A percentile compares a stretch with the other conserved stretches of the same genome.
Evolutionary conservation across 2,888 invertebrate genomes (phyloP).

Genomic region (Chelonus formosanus): DNA sequence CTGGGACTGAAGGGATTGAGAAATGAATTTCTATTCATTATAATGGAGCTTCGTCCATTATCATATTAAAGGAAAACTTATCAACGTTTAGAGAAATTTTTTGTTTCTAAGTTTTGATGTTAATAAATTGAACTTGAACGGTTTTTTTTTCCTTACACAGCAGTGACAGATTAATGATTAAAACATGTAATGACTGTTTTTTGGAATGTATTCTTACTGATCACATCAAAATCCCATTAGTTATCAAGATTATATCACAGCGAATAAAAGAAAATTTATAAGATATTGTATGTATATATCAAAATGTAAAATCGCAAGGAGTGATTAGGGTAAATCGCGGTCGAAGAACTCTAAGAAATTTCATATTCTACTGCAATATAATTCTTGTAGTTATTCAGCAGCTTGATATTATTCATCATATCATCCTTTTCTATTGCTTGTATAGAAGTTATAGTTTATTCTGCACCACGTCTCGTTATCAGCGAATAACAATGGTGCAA

Average conservation of each 20-base stretch:
- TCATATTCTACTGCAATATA: conserved; percentile 3
- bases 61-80: no score
- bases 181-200: no score
- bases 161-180: no score
- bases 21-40: no score
- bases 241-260: neutral
- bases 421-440: neutral
- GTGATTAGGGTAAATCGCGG: conserved; percentile 6
- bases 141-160: no score
- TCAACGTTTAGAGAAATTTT: no score
- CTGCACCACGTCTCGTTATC: conserved; percentile 8
- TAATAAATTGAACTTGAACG: no score
- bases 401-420: neutral
- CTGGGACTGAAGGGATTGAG: no score
- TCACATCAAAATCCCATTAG: neutral
- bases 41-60: no score
- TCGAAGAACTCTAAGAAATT: conserved; percentile 9
- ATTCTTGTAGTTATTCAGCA: no score
- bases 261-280: neutral
- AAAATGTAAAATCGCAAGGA: no score
- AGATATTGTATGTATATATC: neutral
- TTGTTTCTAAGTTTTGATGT: no score
- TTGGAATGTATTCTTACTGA: neutral
- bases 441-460: neutral
- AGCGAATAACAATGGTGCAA: conserved; percentile 20